A percentile compares a stretch with the other conserved stretches of the same genome.
These are phyloP conservation scores for Hyposmocoma kahamanoa DNA, from an alignment of 1,140 invertebrate species.

Conservation along the genomic window DNA sequence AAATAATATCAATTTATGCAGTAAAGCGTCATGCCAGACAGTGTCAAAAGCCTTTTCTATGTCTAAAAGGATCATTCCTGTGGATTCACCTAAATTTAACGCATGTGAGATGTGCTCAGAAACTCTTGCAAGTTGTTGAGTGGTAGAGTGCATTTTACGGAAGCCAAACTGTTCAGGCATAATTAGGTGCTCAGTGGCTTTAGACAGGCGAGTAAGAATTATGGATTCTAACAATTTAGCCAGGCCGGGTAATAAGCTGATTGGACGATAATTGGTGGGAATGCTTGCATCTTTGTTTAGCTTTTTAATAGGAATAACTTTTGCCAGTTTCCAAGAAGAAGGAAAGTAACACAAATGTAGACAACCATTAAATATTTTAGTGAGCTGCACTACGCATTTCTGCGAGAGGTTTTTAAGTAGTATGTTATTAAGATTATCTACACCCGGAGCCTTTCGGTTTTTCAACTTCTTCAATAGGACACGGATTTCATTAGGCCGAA, in stretches of 20 bases:
- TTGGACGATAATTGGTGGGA: slow-evolving; percentile 4
- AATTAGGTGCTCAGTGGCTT: neutral
- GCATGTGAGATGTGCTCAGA: neutral
- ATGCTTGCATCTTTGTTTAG: neutral
- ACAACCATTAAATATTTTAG: neutral
- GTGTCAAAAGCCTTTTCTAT: neutral
- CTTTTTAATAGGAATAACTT: neutral
- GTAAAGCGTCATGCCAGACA: neutral
- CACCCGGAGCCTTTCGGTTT: neutral
- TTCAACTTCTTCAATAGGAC: neutral
- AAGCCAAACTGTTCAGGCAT: slow-evolving; percentile 3
- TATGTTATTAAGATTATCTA: neutral
- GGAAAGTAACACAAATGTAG: neutral
- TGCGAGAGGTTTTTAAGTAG: neutral
- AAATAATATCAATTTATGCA: neutral
- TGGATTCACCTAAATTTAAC: neutral
- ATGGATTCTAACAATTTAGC: neutral
- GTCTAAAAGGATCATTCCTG: slow-evolving; percentile 3
- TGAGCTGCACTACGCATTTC: neutral
- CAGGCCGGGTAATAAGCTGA: slow-evolving; percentile 1
- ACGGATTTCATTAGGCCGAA: neutral
- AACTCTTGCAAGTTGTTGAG: neutral
- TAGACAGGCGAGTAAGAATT: neutral
- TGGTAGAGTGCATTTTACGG: neutral
- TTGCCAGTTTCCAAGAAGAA: neutral